Conservation (phyloP, 2,113 vertebrate genomes). For the pig (Sus scrofa) region T2T-Sscrofa CM000812.6:180972001-180972500, state of each 20-base stretch:
- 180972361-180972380: background rate
- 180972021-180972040: background rate
- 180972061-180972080: background rate
- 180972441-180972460: background rate
- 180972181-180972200: background rate
- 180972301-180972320: background rate
- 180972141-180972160: background rate
- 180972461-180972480: slow-evolving; percentile 31
- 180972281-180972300: background rate
- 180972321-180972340: background rate
- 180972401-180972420: background rate
- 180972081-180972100: background rate
- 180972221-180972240: background rate
- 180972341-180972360: slow-evolving; percentile 18
- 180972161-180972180: background rate
- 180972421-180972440: background rate
- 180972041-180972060: background rate
- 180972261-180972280: background rate
- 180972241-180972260: slow-evolving; percentile 49
- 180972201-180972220: background rate
- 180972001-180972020: background rate
- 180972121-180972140: background rate
- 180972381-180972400: background rate
- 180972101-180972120: background rate
- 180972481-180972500: slow-evolving; percentile 13